Conservation (phyloP, 2,113 vertebrate species). For the Nibea coibor region DNA sequence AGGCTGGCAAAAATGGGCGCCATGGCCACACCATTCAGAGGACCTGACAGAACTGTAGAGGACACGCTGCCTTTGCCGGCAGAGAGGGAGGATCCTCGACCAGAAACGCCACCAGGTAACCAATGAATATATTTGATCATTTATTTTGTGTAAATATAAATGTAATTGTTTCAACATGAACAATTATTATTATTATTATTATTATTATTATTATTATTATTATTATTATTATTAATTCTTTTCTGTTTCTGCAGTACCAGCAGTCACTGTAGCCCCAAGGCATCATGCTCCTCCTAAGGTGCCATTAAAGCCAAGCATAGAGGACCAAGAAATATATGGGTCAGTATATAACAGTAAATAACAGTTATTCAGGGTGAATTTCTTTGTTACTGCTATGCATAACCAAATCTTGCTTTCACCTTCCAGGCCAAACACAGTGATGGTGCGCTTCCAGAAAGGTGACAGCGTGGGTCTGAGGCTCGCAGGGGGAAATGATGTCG, state of each 20-base stretch:
- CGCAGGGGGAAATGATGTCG: conserved; percentile 97
- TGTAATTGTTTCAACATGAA: background rate
- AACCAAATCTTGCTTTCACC: background rate
- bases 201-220: too few relatives aligned
- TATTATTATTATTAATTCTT: too few relatives aligned
- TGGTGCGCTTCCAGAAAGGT: conserved; percentile 95
- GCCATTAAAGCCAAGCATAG: conserved; percentile 87
- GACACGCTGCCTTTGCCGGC: conserved; percentile 55
- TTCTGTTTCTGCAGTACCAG: conserved; percentile 38
- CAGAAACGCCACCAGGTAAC: conserved; percentile 84
- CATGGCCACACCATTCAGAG: conserved; percentile 91
- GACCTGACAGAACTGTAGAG: conserved; percentile 63
- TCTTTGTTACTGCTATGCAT: background rate
- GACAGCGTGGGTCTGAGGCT: conserved; percentile 95
- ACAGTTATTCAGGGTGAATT: background rate
- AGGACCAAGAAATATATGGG: conserved; percentile 96
- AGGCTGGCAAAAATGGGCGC: conserved; percentile 92
- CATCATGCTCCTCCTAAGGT: conserved; percentile 82
- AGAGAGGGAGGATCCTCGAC: conserved; percentile 82
- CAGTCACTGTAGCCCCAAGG: conserved; percentile 56
- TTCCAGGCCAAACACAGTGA: conserved; percentile 89
- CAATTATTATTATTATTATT: too few relatives aligned
- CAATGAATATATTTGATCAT: background rate
- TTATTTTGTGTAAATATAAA: background rate
- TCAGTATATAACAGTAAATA: conserved; percentile 64